These are phyloP conservation scores for Ophioninae sp. DNA, from an alignment of 2,888 invertebrate genomes.

Conservation along the genomic window DNA sequence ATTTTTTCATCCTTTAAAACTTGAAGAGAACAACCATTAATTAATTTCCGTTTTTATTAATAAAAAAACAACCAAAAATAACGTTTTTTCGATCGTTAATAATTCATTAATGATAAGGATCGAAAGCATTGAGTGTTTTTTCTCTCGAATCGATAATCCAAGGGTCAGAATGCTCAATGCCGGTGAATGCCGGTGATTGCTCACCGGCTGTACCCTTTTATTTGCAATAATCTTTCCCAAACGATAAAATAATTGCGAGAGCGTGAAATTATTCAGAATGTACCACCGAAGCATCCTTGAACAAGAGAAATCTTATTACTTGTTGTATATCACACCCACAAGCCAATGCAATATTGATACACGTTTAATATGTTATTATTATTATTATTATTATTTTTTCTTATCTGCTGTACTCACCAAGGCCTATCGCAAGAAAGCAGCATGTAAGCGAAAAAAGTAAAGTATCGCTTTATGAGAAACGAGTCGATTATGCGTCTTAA, in stretches of 20 bases:
- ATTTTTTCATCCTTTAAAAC: no score
- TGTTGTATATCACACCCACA: not conserved
- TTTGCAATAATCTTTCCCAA: not conserved
- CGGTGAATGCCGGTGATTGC: no score
- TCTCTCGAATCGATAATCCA: no score
- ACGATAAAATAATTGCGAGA: not conserved
- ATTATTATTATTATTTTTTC: slow-evolving; percentile 31
- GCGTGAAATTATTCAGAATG: not conserved
- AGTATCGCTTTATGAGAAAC: slow-evolving; percentile 63
- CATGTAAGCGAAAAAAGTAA: slow-evolving; percentile 72
- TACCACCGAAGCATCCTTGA: slow-evolving; percentile 11
- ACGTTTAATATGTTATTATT: slow-evolving; percentile 55
- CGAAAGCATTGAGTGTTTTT: no score
- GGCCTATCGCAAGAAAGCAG: slow-evolving; percentile 78
- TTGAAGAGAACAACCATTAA: no score
- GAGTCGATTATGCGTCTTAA: slow-evolving; percentile 60
- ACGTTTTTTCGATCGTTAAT: no score
- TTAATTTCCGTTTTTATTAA: no score
- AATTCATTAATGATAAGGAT: no score
- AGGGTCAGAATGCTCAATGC: no score
- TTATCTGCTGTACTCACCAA: slow-evolving; percentile 75
- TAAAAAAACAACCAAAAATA: no score
- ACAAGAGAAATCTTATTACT: slow-evolving; percentile 17
- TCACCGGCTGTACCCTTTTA: not conserved
- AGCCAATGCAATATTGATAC: slow-evolving; percentile 27